These are phyloP conservation scores for Harmothoe impar DNA, from an alignment of 2,888 invertebrate species.

Conservation along the genomic window DNA sequence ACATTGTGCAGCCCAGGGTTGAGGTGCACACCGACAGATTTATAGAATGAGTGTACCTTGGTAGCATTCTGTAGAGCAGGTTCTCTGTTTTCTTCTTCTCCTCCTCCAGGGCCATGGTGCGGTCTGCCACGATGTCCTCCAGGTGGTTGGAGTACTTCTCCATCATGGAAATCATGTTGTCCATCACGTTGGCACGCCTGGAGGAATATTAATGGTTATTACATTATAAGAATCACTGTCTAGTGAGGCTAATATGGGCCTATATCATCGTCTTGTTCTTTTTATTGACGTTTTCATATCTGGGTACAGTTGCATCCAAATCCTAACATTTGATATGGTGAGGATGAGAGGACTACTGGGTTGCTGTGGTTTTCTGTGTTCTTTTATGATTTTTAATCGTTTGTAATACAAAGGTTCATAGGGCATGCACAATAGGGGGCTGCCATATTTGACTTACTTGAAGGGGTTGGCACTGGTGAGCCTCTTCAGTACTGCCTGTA, in stretches of 20 bases:
- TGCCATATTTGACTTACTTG: conserved; percentile 70
- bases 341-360: too few relatives aligned
- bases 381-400: too few relatives aligned
- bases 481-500: conserved; percentile 73
- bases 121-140: conserved; percentile 80
- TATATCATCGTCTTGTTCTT: too few relatives aligned
- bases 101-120: conserved; percentile 78
- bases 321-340: not conserved
- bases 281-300: not conserved
- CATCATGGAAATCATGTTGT: conserved; percentile 81
- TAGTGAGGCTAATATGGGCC: too few relatives aligned
- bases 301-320: not conserved
- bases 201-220: too few relatives aligned
- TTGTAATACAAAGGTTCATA: too few relatives aligned
- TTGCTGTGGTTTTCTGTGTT: too few relatives aligned
- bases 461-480: conserved; percentile 77
- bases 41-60: conserved; percentile 71
- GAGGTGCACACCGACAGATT: too few relatives aligned
- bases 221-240: too few relatives aligned
- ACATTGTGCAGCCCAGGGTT: too few relatives aligned
- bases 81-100: conserved; percentile 79
- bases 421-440: too few relatives aligned
- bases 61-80: conserved; percentile 78
- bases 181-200: conserved; percentile 76
- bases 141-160: conserved; percentile 80